Evolutionary conservation across 2,888 invertebrate species (phyloP), one percentile per base, ranked within the genome.

Genomic region (Callimorpha dominula): DNA sequence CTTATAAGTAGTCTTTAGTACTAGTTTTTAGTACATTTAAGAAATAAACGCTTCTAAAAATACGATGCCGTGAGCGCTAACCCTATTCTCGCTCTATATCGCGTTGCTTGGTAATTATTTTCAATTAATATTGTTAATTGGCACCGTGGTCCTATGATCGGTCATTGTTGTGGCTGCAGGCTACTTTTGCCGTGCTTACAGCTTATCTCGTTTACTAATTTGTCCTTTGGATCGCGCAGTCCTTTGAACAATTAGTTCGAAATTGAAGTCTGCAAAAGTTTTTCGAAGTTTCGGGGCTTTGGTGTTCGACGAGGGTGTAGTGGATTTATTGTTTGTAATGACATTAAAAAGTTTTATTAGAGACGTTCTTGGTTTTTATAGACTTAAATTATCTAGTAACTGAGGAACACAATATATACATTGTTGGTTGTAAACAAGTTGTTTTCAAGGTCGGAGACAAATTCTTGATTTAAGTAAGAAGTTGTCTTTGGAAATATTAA

Each of bases 121-220:
- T 84, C 85, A 87, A 87, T 88, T 88, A 85, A 84, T 85, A 84
- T 73, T 43, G 77, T 81, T 80, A 79, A 83, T 80, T 74, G 74
- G 71, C 68, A 66, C 15, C 73, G 76, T 70, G 73, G 71, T 75
- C 71, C 66, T 64, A 73, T 68, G 54, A 68, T 78, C 72, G 49
- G 68, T 46, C 60, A 76, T 74, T 78, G 75, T 72, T 52, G 70
- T 50, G 62, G 68, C 73, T 65, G 70, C 72, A 15, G 42, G 65
- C 72, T 57, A 64, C 71, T 75, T 68, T 68, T 63, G 73, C 72
- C 71, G 70, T 70, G 68, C 70, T 82, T 74, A 68, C 71, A 42
- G 74, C 52, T 57, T 67, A 15, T 72, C 67, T 71, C 52, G 71
- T 74, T 71, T 65, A 71, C 74, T 65, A 65, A 74, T 74, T 74